These are phyloP conservation scores for Enteromius anoplus DNA, from an alignment of 2,797 vertebrate genomes.

Conservation along the genomic window DNA sequence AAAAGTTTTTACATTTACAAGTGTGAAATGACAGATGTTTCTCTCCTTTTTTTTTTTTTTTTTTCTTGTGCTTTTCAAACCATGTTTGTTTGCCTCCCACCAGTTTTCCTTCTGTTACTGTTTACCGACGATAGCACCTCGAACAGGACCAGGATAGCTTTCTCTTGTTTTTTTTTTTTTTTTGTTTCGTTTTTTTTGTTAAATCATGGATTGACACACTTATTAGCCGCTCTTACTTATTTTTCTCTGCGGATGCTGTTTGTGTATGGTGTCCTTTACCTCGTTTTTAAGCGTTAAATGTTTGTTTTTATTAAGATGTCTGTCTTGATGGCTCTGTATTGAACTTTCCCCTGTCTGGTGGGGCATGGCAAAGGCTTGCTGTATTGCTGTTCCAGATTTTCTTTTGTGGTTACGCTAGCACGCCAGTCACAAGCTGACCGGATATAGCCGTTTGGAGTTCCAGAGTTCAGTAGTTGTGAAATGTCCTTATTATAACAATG, in stretches of 20 bases:
- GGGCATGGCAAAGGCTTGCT: constrained; percentile 42
- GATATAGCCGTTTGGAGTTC: constrained; percentile 62
- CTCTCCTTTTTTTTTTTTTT: background rate
- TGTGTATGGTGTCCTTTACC: constrained; percentile 56
- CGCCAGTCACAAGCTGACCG: constrained; percentile 42
- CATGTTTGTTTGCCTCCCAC: constrained; percentile 28
- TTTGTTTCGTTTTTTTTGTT: constrained; percentile 71
- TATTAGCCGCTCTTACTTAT: constrained; percentile 43
- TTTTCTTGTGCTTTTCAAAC: constrained; percentile 39
- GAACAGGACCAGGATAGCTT: constrained; percentile 48
- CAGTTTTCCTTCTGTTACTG: constrained; percentile 29
- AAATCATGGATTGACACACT: constrained; percentile 60
- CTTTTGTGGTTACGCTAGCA: constrained; percentile 57
- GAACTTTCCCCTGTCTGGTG: constrained; percentile 32
- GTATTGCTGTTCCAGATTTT: constrained; percentile 48
- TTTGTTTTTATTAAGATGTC: constrained; percentile 60
- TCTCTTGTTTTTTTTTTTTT: constrained; percentile 71
- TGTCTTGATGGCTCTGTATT: constrained; percentile 50
- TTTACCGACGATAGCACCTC: constrained; percentile 54
- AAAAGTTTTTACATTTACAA: constrained; percentile 68
- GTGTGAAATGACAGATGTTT: constrained; percentile 52
- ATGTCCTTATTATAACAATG: constrained; percentile 72
- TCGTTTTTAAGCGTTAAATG: constrained; percentile 59
- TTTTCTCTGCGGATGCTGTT: constrained; percentile 54
- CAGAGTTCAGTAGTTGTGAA: constrained; percentile 72